These are phyloP conservation scores for Petromus typicus DNA, from an alignment of 2,113 vertebrate species.

Conservation along the genomic window DNA sequence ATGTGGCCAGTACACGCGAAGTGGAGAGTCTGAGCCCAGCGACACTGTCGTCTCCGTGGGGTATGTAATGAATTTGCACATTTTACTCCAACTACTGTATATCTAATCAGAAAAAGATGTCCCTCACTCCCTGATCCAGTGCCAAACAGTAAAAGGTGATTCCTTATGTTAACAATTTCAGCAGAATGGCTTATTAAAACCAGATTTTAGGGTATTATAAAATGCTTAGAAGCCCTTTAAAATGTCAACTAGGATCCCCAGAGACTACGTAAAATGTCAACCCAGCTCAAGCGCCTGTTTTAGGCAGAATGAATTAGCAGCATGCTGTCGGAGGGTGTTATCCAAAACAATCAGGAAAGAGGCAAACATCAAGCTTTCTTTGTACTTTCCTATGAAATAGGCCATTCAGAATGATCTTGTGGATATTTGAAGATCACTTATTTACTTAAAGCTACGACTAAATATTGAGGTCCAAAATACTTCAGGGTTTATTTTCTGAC, in stretches of 20 bases:
- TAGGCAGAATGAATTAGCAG: conserved; percentile 99
- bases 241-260: conserved; percentile 98
- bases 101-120: conserved; percentile 99
- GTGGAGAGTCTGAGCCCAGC: conserved; percentile 75
- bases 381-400: conserved; percentile 87
- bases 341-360: conserved; percentile 96
- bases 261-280: conserved; percentile 98
- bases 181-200: conserved; percentile 97
- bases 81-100: conserved; percentile 94
- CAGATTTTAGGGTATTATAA: conserved; percentile 99
- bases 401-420: conserved; percentile 84
- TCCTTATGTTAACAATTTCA: conserved; percentile 95
- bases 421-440: conserved; percentile 74
- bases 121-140: conserved; percentile 88
- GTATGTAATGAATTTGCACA: conserved; percentile 96
- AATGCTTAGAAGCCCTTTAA: conserved; percentile 99
- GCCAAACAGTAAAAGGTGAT: conserved; percentile 92
- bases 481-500: not conserved
- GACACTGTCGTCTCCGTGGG: conserved; percentile 85
- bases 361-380: conserved; percentile 87
- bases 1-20: conserved; percentile 76
- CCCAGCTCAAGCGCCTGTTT: conserved; percentile 95
- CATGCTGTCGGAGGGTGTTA: conserved; percentile 93
- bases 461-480: conserved; percentile 44
- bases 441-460: conserved; percentile 69